Evolutionary conservation across 2,797 vertebrate genomes (phyloP), one percentile per base, ranked within the genome.

Genomic region (Rhynchotus rufescens): DNA sequence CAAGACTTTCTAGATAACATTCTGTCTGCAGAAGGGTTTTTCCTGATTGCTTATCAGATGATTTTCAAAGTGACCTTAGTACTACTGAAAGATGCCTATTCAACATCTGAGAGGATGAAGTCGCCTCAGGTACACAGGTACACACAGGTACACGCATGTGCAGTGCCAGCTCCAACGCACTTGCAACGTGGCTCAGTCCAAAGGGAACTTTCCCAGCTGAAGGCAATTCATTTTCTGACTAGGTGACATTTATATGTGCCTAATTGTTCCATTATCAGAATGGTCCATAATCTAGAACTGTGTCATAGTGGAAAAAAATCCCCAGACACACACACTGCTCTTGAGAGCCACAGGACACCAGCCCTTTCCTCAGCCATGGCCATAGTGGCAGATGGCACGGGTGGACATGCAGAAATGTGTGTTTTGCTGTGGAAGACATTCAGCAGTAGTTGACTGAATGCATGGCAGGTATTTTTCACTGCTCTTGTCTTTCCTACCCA

Each of bases 221-320:
- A 80, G 92, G 72, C 42, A 86, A 44, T 60, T 89, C 0, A 49
- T 38, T 78, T 88, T 59, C 47, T 79, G 14, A 64, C 44, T 59
- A 69, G 69, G 36, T 90, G 19, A 67, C 52, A 71, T 73, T 87
- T 90, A 56, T 65, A 87, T 52, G 51, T 19, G 22, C 45, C 38
- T 93, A 92, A 79, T 91, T 80, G 47, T 67, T 34, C 34, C 54
- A 51, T 74, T 89, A 93, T 80, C 74, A 93, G 88, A 88, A 74
- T 73, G 71, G 86, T 64, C 89, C 19, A 64, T 60, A 85, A 73
- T 47, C 79, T 86, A 36, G 68, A 66, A 22, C 25, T 34, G 30
- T 54, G 30, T 44, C 12, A n/a, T 10, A 51, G 76, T 9, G 78
- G 62, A 51, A 34, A 47, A 80, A 65, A 21, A 25, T 76, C 64